phyloP scores from a whole-genome alignment of 1,140 invertebrate species.

The Neotoxoptera formosana region DNA sequence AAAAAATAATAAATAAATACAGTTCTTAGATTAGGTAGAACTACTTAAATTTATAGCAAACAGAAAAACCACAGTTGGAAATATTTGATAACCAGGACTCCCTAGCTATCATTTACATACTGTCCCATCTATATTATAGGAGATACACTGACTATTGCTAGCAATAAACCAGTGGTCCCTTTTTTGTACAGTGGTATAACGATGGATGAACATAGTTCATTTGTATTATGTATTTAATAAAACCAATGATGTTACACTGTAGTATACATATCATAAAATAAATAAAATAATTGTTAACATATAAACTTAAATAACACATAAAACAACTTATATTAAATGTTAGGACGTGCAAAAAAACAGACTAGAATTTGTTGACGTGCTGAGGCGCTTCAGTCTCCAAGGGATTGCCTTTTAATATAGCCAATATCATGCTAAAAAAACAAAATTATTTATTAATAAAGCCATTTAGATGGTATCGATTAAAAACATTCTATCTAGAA shows the following conservation, averaged over 20 bases:
- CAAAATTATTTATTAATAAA: slow-evolving; percentile 50
- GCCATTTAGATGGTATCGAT: neutral
- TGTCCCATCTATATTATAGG: neutral
- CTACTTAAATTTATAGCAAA: neutral
- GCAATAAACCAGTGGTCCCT: neutral
- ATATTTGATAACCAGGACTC: neutral
- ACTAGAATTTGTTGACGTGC: slow-evolving; percentile 53
- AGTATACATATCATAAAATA: neutral
- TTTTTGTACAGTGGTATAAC: neutral
- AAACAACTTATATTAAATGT: neutral
- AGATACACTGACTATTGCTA: neutral
- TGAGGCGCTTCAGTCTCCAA: slow-evolving; percentile 66
- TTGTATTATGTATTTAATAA: neutral
- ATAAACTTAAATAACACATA: neutral
- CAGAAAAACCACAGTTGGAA: neutral
- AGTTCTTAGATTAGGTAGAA: neutral
- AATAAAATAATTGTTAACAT: neutral
- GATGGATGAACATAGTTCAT: too few species aligned
- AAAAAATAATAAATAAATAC: neutral
- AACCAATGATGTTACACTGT: neutral
- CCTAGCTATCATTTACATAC: neutral
- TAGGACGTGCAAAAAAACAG: neutral
- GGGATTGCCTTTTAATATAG: slow-evolving; percentile 80
- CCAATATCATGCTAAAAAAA: slow-evolving; percentile 74
- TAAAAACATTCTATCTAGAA: neutral